phyloP scores from a whole-genome alignment of 2,113 vertebrate genomes.

The Lamprologus lemairii region DNA sequence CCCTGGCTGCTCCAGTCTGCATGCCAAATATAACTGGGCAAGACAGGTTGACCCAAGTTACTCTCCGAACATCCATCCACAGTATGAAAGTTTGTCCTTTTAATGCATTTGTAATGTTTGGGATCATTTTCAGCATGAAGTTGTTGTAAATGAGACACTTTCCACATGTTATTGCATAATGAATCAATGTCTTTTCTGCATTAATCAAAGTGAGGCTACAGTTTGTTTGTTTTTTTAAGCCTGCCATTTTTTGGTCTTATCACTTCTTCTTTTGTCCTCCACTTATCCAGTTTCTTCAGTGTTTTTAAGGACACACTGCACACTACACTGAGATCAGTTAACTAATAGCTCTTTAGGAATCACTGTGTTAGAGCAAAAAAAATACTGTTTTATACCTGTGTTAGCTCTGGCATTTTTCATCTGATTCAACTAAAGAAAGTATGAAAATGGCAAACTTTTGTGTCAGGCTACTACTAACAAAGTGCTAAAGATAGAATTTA shows the following conservation, averaged over 20 bases:
- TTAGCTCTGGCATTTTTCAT: rapidly evolving
- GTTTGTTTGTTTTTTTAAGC: not conserved
- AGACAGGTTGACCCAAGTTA: not conserved
- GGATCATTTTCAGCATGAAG: not conserved
- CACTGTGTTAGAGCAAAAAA: not conserved
- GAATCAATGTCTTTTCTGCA: not conserved
- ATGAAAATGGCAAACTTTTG: not conserved
- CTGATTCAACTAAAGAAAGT: not conserved
- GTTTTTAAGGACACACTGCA: not conserved
- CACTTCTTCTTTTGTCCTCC: not conserved
- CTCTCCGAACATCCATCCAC: not conserved
- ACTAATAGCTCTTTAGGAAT: not conserved
- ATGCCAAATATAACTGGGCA: not conserved
- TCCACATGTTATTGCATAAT: not conserved
- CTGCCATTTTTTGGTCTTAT: not conserved
- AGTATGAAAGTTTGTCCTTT: not conserved
- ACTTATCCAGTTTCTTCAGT: not conserved
- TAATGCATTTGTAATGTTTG: not conserved
- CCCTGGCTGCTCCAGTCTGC: not conserved
- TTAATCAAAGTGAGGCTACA: not conserved
- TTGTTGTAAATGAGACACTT: not conserved
- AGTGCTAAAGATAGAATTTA: not conserved
- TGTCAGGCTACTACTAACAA: not conserved
- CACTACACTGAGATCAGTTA: not conserved
- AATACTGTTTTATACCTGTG: not conserved